Percentiles rank a stretch among this genome's conserved stretches.
phyloP scores from a whole-genome alignment of 2,888 invertebrate species.

The Dynastes maya region DNA sequence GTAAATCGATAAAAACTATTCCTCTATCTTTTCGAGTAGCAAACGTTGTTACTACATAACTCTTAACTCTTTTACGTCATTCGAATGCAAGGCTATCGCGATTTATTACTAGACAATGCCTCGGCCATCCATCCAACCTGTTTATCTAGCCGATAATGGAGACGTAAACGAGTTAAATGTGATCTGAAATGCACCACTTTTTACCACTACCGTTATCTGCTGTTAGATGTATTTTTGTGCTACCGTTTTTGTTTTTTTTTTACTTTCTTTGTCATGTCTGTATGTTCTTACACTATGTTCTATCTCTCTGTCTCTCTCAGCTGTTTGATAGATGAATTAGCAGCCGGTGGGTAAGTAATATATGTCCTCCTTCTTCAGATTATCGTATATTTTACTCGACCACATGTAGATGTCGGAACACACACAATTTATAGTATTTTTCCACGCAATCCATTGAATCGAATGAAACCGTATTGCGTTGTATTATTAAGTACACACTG shows the following conservation, averaged over 20 bases:
- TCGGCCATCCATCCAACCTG: not conserved
- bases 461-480: conserved; percentile 5
- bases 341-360: conserved; percentile 84
- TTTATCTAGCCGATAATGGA: not conserved
- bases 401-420: conserved; percentile 13
- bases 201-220: conserved; percentile 9
- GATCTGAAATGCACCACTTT: conserved; percentile 25
- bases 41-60: not conserved
- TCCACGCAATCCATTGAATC: conserved; percentile 11
- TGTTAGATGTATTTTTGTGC: conserved; percentile 34
- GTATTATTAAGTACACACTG: too few species aligned
- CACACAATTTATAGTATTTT: conserved; percentile 25
- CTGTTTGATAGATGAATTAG: conserved; percentile 90
- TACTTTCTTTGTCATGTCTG: conserved; percentile 59
- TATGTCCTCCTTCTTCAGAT: conserved; percentile 31
- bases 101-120: too few species aligned
- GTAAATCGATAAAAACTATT: too few species aligned
- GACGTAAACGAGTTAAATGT: conserved; percentile 8
- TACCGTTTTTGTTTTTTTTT: conserved; percentile 7
- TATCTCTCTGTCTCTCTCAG: conserved; percentile 74
- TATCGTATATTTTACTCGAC: conserved; percentile 16
- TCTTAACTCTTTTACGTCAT: conserved; percentile 7
- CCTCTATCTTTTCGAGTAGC: too few species aligned
- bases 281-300: conserved; percentile 68
- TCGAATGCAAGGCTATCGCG: too few species aligned